These are phyloP conservation scores for Drosophila emarginata DNA, from an alignment of 2,888 invertebrate genomes.

Conservation along the genomic window DNA sequence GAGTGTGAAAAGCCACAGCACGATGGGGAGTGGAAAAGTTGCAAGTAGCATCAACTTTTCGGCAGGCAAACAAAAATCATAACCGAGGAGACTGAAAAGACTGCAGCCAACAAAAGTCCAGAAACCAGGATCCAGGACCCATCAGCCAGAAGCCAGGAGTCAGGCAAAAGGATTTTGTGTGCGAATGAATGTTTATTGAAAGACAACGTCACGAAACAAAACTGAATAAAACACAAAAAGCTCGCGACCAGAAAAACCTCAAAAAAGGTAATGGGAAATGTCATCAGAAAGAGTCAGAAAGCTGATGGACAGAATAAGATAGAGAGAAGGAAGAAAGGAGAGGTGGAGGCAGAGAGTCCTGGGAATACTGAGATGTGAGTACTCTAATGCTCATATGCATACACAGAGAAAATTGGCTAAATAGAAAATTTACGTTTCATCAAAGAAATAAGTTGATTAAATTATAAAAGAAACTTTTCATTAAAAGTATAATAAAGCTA, in stretches of 20 bases:
- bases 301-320: slow-evolving; percentile 40
- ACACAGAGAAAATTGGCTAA: slow-evolving; percentile 15
- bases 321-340: slow-evolving; percentile 18
- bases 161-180: slow-evolving; percentile 3
- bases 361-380: slow-evolving; percentile 15
- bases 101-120: slow-evolving; percentile 7
- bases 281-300: slow-evolving; percentile 44
- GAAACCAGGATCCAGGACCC: slow-evolving; percentile 5
- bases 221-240: not conserved
- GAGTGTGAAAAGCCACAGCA: slow-evolving; percentile 71
- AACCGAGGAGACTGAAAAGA: slow-evolving; percentile 33
- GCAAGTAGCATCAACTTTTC: slow-evolving; percentile 36
- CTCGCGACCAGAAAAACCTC: not conserved
- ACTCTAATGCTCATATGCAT: slow-evolving; percentile 35
- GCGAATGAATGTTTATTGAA: slow-evolving; percentile 45
- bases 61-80: slow-evolving; percentile 49
- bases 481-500: too few relatives aligned
- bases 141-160: not conserved
- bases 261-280: slow-evolving; percentile 25
- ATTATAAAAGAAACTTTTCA: not conserved
- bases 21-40: slow-evolving; percentile 35
- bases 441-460: not conserved
- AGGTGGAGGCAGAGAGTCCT: slow-evolving; percentile 22
- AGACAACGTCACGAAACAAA: slow-evolving; percentile 41
- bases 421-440: not conserved